Conservation (phyloP, 2,888 invertebrate genomes). For the Camponotus fellah region DNA sequence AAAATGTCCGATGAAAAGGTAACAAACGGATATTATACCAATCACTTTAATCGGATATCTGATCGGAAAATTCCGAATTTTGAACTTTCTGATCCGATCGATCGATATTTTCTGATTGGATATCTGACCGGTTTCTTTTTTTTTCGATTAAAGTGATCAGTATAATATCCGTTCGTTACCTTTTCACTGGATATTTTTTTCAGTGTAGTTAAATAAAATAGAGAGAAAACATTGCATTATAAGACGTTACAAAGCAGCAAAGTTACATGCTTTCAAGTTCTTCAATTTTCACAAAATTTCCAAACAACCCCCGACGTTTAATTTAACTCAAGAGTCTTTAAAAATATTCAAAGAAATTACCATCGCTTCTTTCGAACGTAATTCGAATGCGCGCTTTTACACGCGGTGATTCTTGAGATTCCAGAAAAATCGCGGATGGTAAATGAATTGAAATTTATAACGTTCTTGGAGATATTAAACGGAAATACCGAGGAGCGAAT, state of each 20-base stretch:
- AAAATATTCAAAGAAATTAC: constrained; percentile 28
- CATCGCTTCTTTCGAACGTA: background rate
- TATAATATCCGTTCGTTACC: no score
- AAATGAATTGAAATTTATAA: constrained; percentile 44
- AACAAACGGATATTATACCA: no score
- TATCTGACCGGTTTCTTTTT: no score
- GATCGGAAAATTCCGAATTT: no score
- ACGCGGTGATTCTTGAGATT: background rate
- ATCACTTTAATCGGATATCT: no score
- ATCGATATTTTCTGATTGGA: no score
- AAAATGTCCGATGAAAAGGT: no score
- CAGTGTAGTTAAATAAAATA: background rate
- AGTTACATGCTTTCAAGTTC: background rate
- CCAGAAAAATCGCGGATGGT: constrained; percentile 22
- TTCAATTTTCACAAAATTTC: background rate
- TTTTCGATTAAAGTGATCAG: no score
- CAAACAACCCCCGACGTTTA: background rate
- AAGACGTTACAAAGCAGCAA: background rate
- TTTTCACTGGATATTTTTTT: no score
- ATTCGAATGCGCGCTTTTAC: constrained; percentile 28
- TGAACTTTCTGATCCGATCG: no score
- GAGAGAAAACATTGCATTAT: background rate
- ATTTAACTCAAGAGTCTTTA: constrained; percentile 7
- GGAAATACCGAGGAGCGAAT: constrained; percentile 53
- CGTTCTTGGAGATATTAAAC: constrained; percentile 36